Evolutionary conservation across 64 coral and sea anemone species (phyloP).

Genomic region (Montipora foliosa): DNA sequence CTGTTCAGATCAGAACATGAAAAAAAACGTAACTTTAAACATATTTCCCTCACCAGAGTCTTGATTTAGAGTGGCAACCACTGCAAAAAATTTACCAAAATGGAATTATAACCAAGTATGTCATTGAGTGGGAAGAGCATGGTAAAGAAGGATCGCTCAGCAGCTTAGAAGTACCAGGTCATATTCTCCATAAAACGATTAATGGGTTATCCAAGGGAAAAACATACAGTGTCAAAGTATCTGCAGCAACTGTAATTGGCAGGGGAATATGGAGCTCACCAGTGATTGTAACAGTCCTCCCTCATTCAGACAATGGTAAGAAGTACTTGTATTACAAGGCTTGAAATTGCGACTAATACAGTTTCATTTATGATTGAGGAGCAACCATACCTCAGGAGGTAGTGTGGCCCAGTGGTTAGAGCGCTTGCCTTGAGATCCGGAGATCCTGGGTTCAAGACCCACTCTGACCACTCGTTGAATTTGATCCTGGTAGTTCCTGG

Average conservation of each 20-base stretch:
- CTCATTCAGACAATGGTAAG: slow-evolving; percentile 58
- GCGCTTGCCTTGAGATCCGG: no score
- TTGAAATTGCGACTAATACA: no score
- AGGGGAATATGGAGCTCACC: slow-evolving; percentile 59
- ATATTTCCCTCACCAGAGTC: slow-evolving; percentile 63
- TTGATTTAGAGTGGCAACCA: slow-evolving; percentile 80
- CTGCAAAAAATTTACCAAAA: slow-evolving; percentile 51
- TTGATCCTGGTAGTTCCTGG: no score
- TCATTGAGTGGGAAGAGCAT: slow-evolving; percentile 25
- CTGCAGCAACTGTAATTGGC: slow-evolving; percentile 58
- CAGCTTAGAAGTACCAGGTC: slow-evolving; percentile 23
- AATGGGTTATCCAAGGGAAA: slow-evolving; percentile 70
- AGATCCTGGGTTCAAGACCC: no score
- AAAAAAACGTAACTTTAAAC: background rate
- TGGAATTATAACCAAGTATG: slow-evolving; percentile 75
- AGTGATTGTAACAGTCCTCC: slow-evolving; percentile 22
- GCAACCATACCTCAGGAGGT: no score
- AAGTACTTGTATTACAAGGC: no score
- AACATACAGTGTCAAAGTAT: slow-evolving; percentile 60
- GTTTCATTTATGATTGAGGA: no score
- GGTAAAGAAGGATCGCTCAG: background rate
- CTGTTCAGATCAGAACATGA: background rate
- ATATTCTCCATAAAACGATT: slow-evolving; percentile 55
- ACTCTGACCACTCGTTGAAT: no score
- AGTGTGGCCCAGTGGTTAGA: no score